Evolutionary conservation across 1,140 invertebrate species (phyloP), one percentile per base, ranked within the genome.

Genomic region (Pomacea maculata): DNA sequence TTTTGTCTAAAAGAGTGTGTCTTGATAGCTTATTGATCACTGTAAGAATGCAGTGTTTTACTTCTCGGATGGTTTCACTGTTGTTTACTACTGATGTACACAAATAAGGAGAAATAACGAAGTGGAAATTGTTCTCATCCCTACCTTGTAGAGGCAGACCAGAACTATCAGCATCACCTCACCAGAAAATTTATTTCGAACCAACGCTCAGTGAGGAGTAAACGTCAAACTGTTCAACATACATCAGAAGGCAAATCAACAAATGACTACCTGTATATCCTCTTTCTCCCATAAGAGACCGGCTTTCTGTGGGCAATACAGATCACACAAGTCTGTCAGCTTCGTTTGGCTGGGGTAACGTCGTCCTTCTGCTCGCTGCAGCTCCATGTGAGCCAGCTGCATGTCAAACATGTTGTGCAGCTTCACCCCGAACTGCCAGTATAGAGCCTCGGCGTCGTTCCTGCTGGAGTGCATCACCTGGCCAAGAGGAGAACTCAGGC

Each of bases 331-430:
- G 8, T 78, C 77, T 9, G n/a, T 25, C 77, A 78, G 77, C 29
- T 45, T 70, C 7, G 2, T 17, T 0, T 52, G 77, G 29, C 25
- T 29, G 34, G 77, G 77, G 45, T 68, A 55, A 9, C 54, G 15
- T 17, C 10, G 65, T n/a, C 77, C 77, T 5, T 55, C n/a, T 92
- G 98, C 96, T 89, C 95, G 95, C 89, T 98, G 96, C 75, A 99
- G 95, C 25, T 70, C 65, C 45, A 25, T 21, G 45, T 57, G 67
- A 15, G 77, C 77, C 65, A 78, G 34, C 93, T 99, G 97, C 25
- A 97, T 99, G 91, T 99, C 98, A 92, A 99, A 99, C 52, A 99
- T 95, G 91, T 96, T 96, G 75, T 93, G 93, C 82, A 99, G 91
- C 64, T 94, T 94, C 71, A 99, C 96, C 73, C 95, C 95, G 92